Evolutionary conservation across 1,140 invertebrate genomes (phyloP), one percentile per base, ranked within the genome.

Genomic region (Microplitis demolitor): DNA sequence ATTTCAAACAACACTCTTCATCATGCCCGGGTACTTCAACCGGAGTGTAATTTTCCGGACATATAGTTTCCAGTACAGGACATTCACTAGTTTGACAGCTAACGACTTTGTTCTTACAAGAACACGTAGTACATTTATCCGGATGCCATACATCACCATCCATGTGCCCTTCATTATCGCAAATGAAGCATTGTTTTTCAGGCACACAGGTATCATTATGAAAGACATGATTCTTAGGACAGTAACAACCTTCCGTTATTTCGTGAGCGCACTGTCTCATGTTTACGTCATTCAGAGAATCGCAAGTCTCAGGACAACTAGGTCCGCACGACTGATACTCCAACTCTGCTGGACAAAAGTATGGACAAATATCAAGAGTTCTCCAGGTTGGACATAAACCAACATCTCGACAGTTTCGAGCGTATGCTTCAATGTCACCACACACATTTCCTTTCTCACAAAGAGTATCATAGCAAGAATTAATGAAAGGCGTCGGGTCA

Each of bases 201-300:
- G 72, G 67, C 13, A 89, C 73, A 73, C 88, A 89, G 39, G 85
- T 85, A 5, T 79, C 81, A 45, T 81, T 83, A 16, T 85, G 80
- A 74, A 84, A 77, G 39, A 94, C 90, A 80, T 91, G 89, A 64
- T 90, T 90, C 56, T 89, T 79, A 2, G 93, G 92, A 88, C 95
- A 97, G 88, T 93, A 94, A 83, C 95, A 97, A 4, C 95, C 95
- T 80, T 96, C 95, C 34, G 87, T 88, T 4, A 83, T 84, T 66
- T 82, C 84, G 45, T 81, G 82, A 3, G 80, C 73, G 72, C 92
- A 94, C 4, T 85, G 83, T 6, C 85, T 62, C 24, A 78, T 72
- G 14, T 78, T 62, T 6, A 71, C 24, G 31, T 77, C 61, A 54
- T 86, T 82, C 2, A 85, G 77, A 70, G 74, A 87, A 4, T 94